Percentiles rank a stretch among this genome's conserved stretches.
Conservation (phyloP, 2,113 vertebrate genomes). For the Falco punctatus region DNA sequence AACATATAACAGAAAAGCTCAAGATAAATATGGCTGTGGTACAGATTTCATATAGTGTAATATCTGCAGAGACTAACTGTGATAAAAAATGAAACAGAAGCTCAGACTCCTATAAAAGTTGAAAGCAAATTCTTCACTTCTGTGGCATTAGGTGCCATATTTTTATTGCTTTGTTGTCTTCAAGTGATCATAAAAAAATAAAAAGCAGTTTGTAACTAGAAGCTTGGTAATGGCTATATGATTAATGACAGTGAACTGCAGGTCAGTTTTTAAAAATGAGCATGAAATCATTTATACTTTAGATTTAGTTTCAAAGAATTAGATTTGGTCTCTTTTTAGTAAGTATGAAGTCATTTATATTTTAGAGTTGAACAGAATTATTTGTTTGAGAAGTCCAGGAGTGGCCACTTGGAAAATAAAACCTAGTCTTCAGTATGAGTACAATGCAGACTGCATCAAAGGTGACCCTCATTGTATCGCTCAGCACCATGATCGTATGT, state of each 20-base stretch:
- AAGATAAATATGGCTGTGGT: constrained; percentile 15
- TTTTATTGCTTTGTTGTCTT: constrained; percentile 7
- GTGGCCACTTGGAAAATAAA: neutral
- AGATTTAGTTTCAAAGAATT: neutral
- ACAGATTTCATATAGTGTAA: constrained; percentile 13
- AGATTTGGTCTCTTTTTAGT: neutral
- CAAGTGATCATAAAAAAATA: neutral
- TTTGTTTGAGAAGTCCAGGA: neutral
- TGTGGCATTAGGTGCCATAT: neutral
- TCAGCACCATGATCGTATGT: neutral
- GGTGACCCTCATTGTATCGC: neutral
- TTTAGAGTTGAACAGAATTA: neutral
- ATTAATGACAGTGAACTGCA: neutral
- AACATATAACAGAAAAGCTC: neutral
- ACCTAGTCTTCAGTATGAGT: neutral
- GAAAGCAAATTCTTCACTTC: constrained; percentile 27
- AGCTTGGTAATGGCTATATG: neutral
- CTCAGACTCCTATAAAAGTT: neutral
- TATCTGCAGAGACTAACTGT: neutral
- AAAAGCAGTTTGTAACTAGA: neutral
- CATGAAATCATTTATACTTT: neutral
- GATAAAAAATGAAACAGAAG: constrained; percentile 36
- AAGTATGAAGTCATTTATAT: neutral
- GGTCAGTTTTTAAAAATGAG: neutral
- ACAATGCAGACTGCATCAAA: neutral